Evolutionary conservation across 53 echinoderm and acorn worm species (phyloP).

Genomic region (Arbacia lixula): DNA sequence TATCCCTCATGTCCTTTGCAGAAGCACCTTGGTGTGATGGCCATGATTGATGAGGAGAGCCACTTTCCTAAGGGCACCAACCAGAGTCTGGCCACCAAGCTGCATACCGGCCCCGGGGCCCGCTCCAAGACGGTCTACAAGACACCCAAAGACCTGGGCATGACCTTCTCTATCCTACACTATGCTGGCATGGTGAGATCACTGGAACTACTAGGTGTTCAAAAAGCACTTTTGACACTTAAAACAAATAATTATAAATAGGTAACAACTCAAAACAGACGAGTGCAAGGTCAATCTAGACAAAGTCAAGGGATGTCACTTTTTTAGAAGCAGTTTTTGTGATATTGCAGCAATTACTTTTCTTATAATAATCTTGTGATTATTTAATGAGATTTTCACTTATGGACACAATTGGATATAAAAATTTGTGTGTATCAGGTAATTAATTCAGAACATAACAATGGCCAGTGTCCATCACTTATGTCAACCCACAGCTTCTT

Average conservation of each 20-base stretch:
- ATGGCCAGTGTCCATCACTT: too few relatives aligned
- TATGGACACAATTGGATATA: too few relatives aligned
- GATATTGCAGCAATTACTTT: too few relatives aligned
- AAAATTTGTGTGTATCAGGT: too few relatives aligned
- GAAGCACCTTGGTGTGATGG: slow-evolving; percentile 81
- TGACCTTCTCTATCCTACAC: slow-evolving; percentile 85
- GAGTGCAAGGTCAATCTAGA: not conserved
- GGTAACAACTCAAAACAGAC: not conserved
- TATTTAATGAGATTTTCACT: too few relatives aligned
- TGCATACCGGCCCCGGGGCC: slow-evolving; percentile 82
- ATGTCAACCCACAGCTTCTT: too few relatives aligned
- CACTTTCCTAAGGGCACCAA: slow-evolving; percentile 87
- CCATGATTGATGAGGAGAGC: slow-evolving; percentile 94
- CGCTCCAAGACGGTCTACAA: slow-evolving; percentile 84
- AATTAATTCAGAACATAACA: too few relatives aligned
- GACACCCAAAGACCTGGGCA: slow-evolving; percentile 83
- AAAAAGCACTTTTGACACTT: too few relatives aligned
- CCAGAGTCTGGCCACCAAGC: slow-evolving; percentile 90
- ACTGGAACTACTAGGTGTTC: not conserved
- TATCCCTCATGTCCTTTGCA: not conserved
- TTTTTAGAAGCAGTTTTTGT: too few relatives aligned
- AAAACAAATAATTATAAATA: too few relatives aligned
- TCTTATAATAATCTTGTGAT: too few relatives aligned
- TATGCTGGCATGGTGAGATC: slow-evolving; percentile 95
- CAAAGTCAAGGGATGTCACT: too few relatives aligned